A percentile compares a stretch with the other conserved stretches of the same genome.
Evolutionary conservation across 2,888 invertebrate species (phyloP).

Genomic region (Apeira syringaria): DNA sequence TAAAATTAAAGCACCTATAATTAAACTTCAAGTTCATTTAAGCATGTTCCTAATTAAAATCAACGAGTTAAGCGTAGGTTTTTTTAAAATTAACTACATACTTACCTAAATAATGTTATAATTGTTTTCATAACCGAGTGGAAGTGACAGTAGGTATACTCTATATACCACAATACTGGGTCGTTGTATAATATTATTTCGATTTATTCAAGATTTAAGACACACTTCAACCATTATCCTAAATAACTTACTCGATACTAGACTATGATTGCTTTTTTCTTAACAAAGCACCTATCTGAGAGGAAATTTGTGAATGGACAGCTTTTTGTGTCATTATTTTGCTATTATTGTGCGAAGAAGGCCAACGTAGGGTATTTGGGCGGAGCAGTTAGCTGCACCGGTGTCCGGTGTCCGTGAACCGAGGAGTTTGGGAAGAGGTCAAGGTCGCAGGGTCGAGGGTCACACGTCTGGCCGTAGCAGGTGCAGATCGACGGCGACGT

Average conservation of each 20-base stretch:
- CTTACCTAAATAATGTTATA: constrained; percentile 36
- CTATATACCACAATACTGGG: constrained; percentile 46
- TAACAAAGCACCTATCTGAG: constrained; percentile 61
- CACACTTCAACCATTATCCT: constrained; percentile 45
- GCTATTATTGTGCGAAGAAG: constrained; percentile 44
- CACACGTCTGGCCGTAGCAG: constrained; percentile 73
- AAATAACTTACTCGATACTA: constrained; percentile 43
- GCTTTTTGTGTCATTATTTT: constrained; percentile 36
- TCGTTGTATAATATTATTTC: constrained; percentile 66
- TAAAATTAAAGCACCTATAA: constrained; percentile 25
- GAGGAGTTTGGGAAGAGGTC: neutral
- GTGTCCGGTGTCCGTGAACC: neutral
- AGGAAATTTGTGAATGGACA: constrained; percentile 52
- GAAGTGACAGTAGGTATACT: constrained; percentile 47
- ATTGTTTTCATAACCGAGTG: constrained; percentile 44
- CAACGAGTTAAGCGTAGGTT: constrained; percentile 33
- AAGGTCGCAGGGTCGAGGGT: constrained; percentile 22
- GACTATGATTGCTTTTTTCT: constrained; percentile 53
- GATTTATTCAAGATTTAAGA: constrained; percentile 47
- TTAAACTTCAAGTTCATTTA: constrained; percentile 1
- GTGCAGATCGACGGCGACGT: constrained; percentile 76
- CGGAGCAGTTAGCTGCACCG: constrained; percentile 3
- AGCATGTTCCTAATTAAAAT: constrained; percentile 31
- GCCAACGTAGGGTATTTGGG: constrained; percentile 28
- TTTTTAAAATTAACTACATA: constrained; percentile 28